phyloP scores from a whole-genome alignment of 1,140 invertebrate species.

The Panagrolaimus sp. region DNA sequence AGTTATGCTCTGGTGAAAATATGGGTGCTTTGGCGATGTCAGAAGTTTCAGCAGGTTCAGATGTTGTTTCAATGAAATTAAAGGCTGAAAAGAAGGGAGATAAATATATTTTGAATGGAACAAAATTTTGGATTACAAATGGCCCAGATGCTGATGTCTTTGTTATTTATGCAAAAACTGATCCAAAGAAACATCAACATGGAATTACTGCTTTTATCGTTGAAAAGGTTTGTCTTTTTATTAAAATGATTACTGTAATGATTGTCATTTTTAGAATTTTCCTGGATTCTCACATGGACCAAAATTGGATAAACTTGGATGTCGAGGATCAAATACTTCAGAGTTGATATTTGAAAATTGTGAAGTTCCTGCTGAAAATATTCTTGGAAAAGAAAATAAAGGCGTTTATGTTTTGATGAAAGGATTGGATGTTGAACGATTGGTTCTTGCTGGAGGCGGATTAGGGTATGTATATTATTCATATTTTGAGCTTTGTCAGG shows the following conservation, averaged over 20 bases:
- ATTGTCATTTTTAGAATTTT: too few relatives aligned
- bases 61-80: constrained; percentile 91
- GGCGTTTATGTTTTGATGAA: constrained; percentile 91
- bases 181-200: too few relatives aligned
- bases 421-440: constrained; percentile 82
- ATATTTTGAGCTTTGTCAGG: too few relatives aligned
- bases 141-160: too few relatives aligned
- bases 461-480: too few relatives aligned
- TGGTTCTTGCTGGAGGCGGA: constrained; percentile 77
- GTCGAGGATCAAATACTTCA: too few relatives aligned
- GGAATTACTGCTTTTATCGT: too few relatives aligned
- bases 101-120: constrained; percentile 43
- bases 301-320: constrained; percentile 91
- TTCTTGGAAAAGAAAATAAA: constrained; percentile 77
- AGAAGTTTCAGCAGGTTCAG: constrained; percentile 88
- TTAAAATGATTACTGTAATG: not conserved
- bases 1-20: constrained; percentile 84
- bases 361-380: too few relatives aligned
- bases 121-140: not conserved
- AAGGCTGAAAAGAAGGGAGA: too few relatives aligned
- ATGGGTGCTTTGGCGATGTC: constrained; percentile 88
- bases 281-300: constrained; percentile 77
- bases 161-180: too few relatives aligned
- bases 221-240: too few relatives aligned
- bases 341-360: too few relatives aligned